Percentiles rank a stretch among this genome's conserved stretches.
These are phyloP conservation scores for Apteryx owenii DNA, from an alignment of 2,113 vertebrate genomes.

Conservation along the genomic window DNA sequence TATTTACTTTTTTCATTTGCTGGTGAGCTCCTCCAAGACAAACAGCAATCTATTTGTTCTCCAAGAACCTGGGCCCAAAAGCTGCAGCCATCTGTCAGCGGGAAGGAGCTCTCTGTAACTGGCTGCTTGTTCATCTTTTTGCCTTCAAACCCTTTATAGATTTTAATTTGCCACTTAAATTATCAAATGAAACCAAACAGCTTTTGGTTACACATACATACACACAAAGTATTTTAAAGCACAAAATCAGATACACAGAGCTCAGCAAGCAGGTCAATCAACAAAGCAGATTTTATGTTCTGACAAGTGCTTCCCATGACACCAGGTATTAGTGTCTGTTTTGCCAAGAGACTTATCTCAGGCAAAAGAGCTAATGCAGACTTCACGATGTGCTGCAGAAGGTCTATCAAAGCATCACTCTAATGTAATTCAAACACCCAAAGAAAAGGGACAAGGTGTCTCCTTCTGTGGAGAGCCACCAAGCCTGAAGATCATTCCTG, in stretches of 20 bases:
- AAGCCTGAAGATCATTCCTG: neutral
- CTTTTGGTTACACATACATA: accelerated
- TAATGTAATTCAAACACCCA: accelerated
- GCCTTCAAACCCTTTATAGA: neutral
- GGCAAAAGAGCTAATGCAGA: neutral
- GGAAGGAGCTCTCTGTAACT: neutral
- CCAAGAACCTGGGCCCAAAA: neutral
- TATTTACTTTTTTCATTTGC: neutral
- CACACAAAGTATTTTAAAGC: neutral
- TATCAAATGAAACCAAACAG: neutral
- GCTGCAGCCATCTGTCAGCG: slow-evolving; percentile 46
- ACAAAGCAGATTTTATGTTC: neutral
- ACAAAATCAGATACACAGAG: neutral
- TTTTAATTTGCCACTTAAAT: neutral
- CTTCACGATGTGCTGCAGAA: accelerated
- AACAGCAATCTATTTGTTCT: slow-evolving; percentile 34
- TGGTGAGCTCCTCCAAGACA: neutral
- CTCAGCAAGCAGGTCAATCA: neutral
- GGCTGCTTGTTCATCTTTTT: neutral
- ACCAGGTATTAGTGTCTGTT: neutral
- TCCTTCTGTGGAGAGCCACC: neutral
- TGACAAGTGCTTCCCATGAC: accelerated
- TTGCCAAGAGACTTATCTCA: neutral
- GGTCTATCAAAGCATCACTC: neutral
- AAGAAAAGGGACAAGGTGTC: neutral